Conservation (phyloP, 2,888 invertebrate species). For the Spialia ferax region DNA sequence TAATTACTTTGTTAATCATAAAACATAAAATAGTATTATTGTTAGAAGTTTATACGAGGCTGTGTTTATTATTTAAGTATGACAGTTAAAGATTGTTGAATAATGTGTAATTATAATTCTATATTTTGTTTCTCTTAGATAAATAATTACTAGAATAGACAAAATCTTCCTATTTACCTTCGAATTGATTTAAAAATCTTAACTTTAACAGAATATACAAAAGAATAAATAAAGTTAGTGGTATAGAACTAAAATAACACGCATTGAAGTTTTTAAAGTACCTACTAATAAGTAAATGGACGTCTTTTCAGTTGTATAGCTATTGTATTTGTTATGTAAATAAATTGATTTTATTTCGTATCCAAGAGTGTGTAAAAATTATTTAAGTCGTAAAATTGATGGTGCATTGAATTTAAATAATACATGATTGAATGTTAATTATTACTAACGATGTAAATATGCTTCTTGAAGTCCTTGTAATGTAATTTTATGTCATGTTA, state of each 20-base stretch:
- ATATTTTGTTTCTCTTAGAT: neutral
- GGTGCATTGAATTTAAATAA: constrained; percentile 56
- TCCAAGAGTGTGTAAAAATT: constrained; percentile 32
- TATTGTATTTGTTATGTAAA: too few relatives aligned
- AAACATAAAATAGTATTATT: neutral
- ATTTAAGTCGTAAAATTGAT: constrained; percentile 50
- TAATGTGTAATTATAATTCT: neutral
- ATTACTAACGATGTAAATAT: constrained; percentile 7
- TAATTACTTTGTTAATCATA: too few relatives aligned
- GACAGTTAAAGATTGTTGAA: constrained; percentile 18
- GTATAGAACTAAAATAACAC: too few relatives aligned
- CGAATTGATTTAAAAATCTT: too few relatives aligned
- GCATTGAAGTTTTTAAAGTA: too few relatives aligned
- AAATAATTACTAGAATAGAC: too few relatives aligned
- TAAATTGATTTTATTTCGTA: neutral
- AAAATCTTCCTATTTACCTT: too few relatives aligned
- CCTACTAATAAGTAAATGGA: too few relatives aligned
- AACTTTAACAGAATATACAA: too few relatives aligned
- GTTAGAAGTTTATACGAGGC: constrained; percentile 19
- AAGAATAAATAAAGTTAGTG: too few relatives aligned
- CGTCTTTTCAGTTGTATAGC: too few relatives aligned
- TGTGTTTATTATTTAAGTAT: constrained; percentile 15
- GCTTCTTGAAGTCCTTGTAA: constrained; percentile 18
- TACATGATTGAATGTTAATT: constrained; percentile 48
- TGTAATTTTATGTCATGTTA: neutral